phyloP scores from a whole-genome alignment of 2,113 vertebrate species.

The Acinonyx jubatus region DNA sequence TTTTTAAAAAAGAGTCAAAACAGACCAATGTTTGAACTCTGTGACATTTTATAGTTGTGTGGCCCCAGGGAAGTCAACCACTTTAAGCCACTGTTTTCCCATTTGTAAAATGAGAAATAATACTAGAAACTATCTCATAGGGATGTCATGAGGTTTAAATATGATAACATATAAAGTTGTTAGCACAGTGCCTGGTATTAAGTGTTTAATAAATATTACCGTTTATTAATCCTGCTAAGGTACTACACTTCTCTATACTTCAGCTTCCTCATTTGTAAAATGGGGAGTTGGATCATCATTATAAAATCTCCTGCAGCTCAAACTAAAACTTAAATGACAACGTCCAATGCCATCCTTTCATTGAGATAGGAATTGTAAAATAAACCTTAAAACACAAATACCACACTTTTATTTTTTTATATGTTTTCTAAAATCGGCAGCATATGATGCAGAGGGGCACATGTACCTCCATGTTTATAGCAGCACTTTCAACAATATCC shows the following conservation, averaged over 20 bases:
- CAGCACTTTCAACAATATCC: too few relatives aligned
- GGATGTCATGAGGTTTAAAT: background rate
- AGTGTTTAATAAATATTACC: background rate
- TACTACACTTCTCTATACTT: background rate
- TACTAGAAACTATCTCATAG: background rate
- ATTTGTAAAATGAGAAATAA: constrained; percentile 13
- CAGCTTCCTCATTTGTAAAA: background rate
- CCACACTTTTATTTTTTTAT: background rate
- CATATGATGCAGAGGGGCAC: background rate
- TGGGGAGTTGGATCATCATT: background rate
- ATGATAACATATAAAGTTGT: background rate
- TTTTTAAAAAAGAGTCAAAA: background rate
- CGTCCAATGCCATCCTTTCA: background rate
- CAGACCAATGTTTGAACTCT: background rate
- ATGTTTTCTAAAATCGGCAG: background rate
- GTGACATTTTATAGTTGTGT: background rate
- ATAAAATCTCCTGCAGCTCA: background rate
- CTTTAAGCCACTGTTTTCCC: background rate
- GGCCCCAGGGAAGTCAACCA: background rate
- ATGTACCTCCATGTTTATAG: too few relatives aligned
- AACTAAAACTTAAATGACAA: constrained; percentile 30
- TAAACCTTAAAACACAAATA: background rate
- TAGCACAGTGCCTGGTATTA: background rate
- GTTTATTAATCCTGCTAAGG: background rate
- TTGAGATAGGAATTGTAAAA: background rate